Evolutionary conservation across 2,888 invertebrate genomes (phyloP), one percentile per base, ranked within the genome.

Genomic region (Thymelicus lineola): DNA sequence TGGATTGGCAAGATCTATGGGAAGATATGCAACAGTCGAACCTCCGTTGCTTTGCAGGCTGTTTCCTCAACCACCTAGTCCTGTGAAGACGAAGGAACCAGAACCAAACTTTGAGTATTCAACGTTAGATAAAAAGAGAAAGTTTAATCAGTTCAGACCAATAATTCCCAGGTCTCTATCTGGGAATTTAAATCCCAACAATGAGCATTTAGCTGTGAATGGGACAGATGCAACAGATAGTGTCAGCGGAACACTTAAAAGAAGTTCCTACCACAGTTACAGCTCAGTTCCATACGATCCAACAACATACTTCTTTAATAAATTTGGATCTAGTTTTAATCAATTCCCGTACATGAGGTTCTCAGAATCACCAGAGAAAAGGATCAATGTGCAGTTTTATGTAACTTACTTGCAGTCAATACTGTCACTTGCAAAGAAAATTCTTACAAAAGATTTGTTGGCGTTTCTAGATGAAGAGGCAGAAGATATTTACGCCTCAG

Each of bases 161-260:
- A 98, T 99, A 59, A 97, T 99, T 82, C 98, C 98, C 0, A 95
- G 98, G 45, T 98, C 98, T 20, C 94, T 99, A 79, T 98, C 98
- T 0, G 96, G 97, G 6, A 97, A 97, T 85, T 88, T 97, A 50
- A 96, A 96, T 76, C 95, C 96, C n/a, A 95, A 96, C 67, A 91
- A 94, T 59, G 94, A 94, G 63, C 89, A 90, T 78, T 83, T 94
- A 14, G 62, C 87, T 4, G 90, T 89, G 45, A 91, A 90, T 75
- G 92, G 91, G 0, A 85, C 60, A 1, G 93, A 93, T 42, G 82
- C 86, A 0, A 68, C 88, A 0, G 91, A 93, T 61, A 86, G 86
- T 71, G 75, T 77, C 3, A 80, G 81, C 0, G 88, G 89, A 0
- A 88, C 90, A 1, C 79, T 94, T 0, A 92, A 93, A 75, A 77